Base-by-base conservation (phyloP, 2,888 invertebrate species). In the Yponomeuta malinellus region DNA sequence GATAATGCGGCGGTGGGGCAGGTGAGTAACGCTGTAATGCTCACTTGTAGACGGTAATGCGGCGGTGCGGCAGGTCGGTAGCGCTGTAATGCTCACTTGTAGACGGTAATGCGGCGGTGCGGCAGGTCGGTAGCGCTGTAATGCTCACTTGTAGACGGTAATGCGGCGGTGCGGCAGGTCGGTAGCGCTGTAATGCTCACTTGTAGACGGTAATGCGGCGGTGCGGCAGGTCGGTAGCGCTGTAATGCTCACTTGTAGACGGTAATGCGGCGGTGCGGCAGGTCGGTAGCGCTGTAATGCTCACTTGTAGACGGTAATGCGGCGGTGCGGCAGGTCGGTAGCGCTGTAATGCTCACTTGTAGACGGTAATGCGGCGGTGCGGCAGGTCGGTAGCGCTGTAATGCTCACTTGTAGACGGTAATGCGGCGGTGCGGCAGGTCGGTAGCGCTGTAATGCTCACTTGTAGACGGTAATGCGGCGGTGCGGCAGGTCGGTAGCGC, bases 131-230 rank as follows among this genome's bases (percentile, higher is more conserved):
- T 1, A 43, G 43, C 43, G 43, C 9, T 2, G 63, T 15, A 15
- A 1, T 6, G 73, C 33, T 65, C 6, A 83, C 83, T 83, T 77
- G 89, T 87, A 83, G 74, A 92, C 73, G 73, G 87, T 86, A 73
- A 89, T 85, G 69, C 90, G 78, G 8, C 90, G 83, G 75, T 88
- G 92, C 68, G 94, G 94, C 79, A 95, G 88, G 79, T 96, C 96
- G 2, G 94, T 1, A 43, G 43, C 43, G 43, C 9, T 2, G 63
- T 15, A 15, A 1, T 6, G 73, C 33, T 65, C 6, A 83, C 83
- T 33, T 33, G 1, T 33, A 33, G 33, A 33, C 33, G 33, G 5
- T 33, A 0, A 29, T 65, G 64, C 2, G 12, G 31, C 3, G 9
- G 29, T 65, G n/a, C 2, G 23, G 29, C 9, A 2, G 43, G 9